Base-by-base conservation (phyloP, 2,888 invertebrate species). In the Ectemnius continuus region DNA sequence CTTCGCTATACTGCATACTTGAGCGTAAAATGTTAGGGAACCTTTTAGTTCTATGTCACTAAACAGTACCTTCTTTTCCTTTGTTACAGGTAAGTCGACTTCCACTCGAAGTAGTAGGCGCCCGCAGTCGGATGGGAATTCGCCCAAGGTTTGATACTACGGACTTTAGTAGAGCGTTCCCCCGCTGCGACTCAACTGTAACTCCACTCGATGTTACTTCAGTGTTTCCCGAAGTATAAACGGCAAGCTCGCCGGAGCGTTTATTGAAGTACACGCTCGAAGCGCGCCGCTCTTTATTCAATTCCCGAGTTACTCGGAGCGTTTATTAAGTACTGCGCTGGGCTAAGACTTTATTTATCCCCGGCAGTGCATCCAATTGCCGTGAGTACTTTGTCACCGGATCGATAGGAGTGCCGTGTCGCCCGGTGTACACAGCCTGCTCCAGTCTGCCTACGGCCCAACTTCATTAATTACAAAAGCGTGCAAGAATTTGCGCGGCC, bases 391-490 rank as follows among this genome's bases (percentile, higher is more conserved):
- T 60, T 62, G 57, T 59, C 62, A 52, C 61, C 13, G n/a, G 26
- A 20, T 61, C 36, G 67, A 45, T 20, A 48, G 60, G 67, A 52
- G 6, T 36, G 36, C 36, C 36, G 36, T 36, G 36, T 36, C 36
- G 36, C 36, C 20, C 70, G 63, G 71, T 36, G 36, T 36, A 70
- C 68, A 69, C 73, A 66, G 18, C 58, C 72, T 71, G 69, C 64
- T 14, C 11, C n/a, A 14, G 52, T 5, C 73, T 71, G 62, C 28
- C 59, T 65, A 48, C 77, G 66, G 68, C 57, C 70, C 75, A 64
- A 82, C 85, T 83, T 86, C 85, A 87, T 87, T 86, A 87, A 87
- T 87, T 87, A 86, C 83, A 63, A 69, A 76, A 66, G 71, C 81
- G 80, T 71, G 80, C 76, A 83, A 82, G 81, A 83, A 83, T 83